Evolutionary conservation across 2,797 vertebrate genomes (phyloP).

Genomic region (Melanitta fusca): DNA sequence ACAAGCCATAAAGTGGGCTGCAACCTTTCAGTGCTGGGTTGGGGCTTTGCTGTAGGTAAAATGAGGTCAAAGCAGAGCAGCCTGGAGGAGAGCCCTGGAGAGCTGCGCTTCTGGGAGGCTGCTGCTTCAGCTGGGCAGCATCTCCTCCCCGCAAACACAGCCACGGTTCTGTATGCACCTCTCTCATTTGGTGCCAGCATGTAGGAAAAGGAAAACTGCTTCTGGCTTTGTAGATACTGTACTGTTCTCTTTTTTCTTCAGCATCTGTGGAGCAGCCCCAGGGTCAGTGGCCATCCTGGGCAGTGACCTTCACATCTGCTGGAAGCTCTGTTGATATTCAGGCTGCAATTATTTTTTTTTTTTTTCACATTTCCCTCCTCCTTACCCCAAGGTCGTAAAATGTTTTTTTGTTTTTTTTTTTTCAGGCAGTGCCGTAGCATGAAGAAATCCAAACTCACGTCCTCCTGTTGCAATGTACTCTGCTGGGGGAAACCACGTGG

Average conservation of each 20-base stretch:
- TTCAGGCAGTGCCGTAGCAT: background rate
- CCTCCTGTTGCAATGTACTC: conserved; percentile 41
- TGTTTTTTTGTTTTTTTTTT: background rate
- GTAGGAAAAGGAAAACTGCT: background rate
- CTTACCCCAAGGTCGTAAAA: background rate
- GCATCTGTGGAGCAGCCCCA: background rate
- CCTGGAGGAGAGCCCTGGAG: background rate
- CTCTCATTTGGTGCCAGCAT: background rate
- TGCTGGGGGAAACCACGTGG: conserved; percentile 31
- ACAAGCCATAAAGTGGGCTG: background rate
- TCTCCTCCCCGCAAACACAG: background rate
- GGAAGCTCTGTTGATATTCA: background rate
- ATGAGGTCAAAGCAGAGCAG: background rate
- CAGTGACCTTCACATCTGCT: background rate
- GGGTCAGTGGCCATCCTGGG: background rate
- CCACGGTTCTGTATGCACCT: background rate
- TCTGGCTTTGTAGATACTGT: background rate
- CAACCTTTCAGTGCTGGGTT: background rate
- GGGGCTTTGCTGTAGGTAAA: background rate
- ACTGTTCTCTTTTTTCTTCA: background rate
- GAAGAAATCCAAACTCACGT: conserved; percentile 27
- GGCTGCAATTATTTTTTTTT: background rate
- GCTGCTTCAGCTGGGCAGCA: background rate
- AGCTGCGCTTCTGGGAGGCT: background rate
- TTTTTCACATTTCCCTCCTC: background rate